Base-by-base conservation (phyloP, 2,113 vertebrate genomes). In the Dromas ardeola region DNA sequence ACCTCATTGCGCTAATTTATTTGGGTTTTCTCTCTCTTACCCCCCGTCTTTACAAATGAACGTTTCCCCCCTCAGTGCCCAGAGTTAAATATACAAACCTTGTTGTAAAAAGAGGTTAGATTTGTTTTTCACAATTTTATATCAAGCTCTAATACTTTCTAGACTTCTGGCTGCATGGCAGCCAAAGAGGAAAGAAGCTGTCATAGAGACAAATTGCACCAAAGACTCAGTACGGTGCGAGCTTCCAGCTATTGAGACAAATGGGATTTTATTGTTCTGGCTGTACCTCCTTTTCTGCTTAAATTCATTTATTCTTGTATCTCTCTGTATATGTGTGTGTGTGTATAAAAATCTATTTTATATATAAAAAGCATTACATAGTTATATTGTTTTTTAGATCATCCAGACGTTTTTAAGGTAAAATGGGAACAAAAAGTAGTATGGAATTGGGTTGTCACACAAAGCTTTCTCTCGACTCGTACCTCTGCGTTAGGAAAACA, bases 241-340 rank as follows among this genome's bases (percentile, higher is more conserved):
- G 70, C 59, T 93, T 52, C 81, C 50, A 91, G 83, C 66, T 78
- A 15, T 77, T 86, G 72, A 95, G 85, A 79, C 81, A 95, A 94
- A 86, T 84, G 43, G 34, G 32, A 2, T 88, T 89, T 85, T 89
- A 36, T 55, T 87, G 40, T 83, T 91, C 36, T 59, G 42, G 15
- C 55, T 78, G 6, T 72, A 42, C 15, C 42, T 78, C 49, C 52
- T 91, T 86, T 95, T 63, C 49, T 91, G 47, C 43, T 90, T 59
- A 83, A 82, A 83, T 82, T 69, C 0, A 27, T 80, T 86, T 72
- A 40, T 89, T 73, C 66, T 90, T 52, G 3, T 55, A 49, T 67
- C 17, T 87, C 3, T 76, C 36, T 74, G 5, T 77, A 3, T 66
- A 8, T 20, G 11, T 43, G 4, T 74, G 19, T 25, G 36, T 81